A percentile compares a stretch with the other conserved stretches of the same genome.
Conservation (phyloP, 2,113 vertebrate genomes). For the Pipa parva region DNA sequence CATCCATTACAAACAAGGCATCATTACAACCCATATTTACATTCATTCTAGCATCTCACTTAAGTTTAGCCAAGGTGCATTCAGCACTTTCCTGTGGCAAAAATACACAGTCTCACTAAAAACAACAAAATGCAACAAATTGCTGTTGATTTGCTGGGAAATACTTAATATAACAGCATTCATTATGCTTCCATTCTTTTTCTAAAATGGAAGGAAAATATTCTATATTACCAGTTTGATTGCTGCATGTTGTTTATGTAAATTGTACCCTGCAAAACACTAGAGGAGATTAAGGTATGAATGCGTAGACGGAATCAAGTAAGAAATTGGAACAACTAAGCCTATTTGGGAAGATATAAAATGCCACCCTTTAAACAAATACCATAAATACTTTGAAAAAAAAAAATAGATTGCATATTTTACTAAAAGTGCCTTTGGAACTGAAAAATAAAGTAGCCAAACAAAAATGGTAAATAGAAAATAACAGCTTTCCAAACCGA, state of each 20-base stretch:
- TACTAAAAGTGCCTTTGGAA: background rate
- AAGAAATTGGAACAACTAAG: background rate
- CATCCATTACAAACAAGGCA: constrained; percentile 9
- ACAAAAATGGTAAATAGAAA: background rate
- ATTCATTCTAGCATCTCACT: constrained; percentile 5
- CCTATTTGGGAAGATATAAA: background rate
- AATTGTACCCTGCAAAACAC: constrained; percentile 22
- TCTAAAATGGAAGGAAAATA: constrained; percentile 18
- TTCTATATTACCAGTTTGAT: constrained; percentile 22
- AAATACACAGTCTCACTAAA: constrained; percentile 1
- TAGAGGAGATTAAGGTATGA: background rate
- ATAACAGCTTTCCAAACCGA: background rate
- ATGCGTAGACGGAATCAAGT: background rate
- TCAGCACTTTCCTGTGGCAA: constrained; percentile 9
- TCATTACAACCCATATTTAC: constrained; percentile 32
- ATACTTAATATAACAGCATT: constrained; percentile 27
- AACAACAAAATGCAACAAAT: constrained; percentile 19
- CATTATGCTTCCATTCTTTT: constrained; percentile 33
- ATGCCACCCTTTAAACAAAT: constrained; percentile 5
- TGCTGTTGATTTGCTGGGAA: constrained; percentile 18
- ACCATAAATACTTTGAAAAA: background rate
- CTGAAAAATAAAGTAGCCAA: background rate
- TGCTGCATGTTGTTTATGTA: constrained; percentile 32
- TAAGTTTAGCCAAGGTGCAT: constrained; percentile 30
- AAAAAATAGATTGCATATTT: background rate